These are phyloP conservation scores for Idaea dimidiata DNA, from an alignment of 2,888 invertebrate genomes.

Conservation along the genomic window DNA sequence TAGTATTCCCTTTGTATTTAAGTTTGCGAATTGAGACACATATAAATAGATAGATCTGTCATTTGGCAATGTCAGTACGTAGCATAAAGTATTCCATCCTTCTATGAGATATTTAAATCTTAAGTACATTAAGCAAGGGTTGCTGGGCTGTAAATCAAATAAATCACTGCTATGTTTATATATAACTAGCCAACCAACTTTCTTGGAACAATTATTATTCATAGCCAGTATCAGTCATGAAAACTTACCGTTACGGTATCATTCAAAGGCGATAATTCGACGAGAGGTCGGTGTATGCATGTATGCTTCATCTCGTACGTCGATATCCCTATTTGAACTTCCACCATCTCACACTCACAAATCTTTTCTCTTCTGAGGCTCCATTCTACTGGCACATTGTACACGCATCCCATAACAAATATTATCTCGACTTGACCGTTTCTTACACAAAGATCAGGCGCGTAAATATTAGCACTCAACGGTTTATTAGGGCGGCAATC, in stretches of 20 bases:
- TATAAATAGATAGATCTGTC: conserved; percentile 53
- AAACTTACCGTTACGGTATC: conserved; percentile 60
- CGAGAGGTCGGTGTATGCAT: conserved; percentile 58
- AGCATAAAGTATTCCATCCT: conserved; percentile 59
- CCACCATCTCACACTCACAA: conserved; percentile 69
- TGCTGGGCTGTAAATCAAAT: conserved; percentile 49
- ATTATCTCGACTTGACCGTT: conserved; percentile 53
- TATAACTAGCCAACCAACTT: background rate
- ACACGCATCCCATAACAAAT: conserved; percentile 64
- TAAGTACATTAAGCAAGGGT: conserved; percentile 50
- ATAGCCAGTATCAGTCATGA: background rate
- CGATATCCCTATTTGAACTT: conserved; percentile 64
- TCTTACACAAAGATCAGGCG: conserved; percentile 63
- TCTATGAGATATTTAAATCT: conserved; percentile 53
- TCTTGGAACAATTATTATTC: background rate
- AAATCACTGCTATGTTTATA: background rate
- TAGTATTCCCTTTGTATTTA: conserved; percentile 52
- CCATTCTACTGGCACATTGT: conserved; percentile 57
- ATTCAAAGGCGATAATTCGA: conserved; percentile 54
- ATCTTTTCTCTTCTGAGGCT: conserved; percentile 64
- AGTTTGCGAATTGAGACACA: conserved; percentile 51
- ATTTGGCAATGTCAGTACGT: conserved; percentile 63
- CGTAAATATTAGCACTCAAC: conserved; percentile 53
- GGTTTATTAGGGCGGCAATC: conserved; percentile 62
- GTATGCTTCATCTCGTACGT: conserved; percentile 65